Evolutionary conservation across 92 coral and sea anemone genomes (phyloP), one percentile per base, ranked within the genome.

Genomic region (Pocillopora grandis): DNA sequence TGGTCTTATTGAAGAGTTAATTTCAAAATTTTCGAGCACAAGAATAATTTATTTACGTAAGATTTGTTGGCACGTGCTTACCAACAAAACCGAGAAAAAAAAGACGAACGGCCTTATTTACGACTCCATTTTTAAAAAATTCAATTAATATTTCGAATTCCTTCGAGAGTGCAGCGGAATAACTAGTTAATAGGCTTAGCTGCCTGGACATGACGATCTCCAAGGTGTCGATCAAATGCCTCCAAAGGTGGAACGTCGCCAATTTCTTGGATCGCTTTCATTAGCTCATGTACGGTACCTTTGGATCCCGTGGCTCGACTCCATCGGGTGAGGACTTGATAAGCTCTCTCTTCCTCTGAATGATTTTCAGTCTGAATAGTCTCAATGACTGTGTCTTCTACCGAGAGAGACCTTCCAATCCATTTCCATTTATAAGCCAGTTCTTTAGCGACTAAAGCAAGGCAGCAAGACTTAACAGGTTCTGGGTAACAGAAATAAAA

Each of bases 371-470:
- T 72, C 10, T 62, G 17, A 64, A 86, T 90, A 78, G 77, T 90
- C 18, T 77, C 73, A 4, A 90, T 90, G 20, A 64, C 71, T 20
- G 81, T 20, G 5, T 90, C 87, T 19, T 18, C 3, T 19, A 89
- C 83, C 68, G 2, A 60, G 12, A 86, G 84, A 58, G 33, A 13
- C 64, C 92, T 80, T 5, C 92, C 92, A 33, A 90, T 69, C 76
- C 75, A 75, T 73, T 59, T 89, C 90, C 90, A 85, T 8, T 76
- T 36, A 68, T 73, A 68, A 0, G 79, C 83, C 83, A 80, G 37
- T 42, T 12, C 72, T 78, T 81, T 48, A n/a, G 87, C 81, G 18
- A 81, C 90, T 16, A 61, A 57, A n/a, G 83, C 63, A 27, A 86
- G 62, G 37, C 86, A 89, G 77, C 89, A 89, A 2, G 3, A n/a